Evolutionary conservation across 2,888 invertebrate genomes (phyloP).

Genomic region (Pterobdella sp.): DNA sequence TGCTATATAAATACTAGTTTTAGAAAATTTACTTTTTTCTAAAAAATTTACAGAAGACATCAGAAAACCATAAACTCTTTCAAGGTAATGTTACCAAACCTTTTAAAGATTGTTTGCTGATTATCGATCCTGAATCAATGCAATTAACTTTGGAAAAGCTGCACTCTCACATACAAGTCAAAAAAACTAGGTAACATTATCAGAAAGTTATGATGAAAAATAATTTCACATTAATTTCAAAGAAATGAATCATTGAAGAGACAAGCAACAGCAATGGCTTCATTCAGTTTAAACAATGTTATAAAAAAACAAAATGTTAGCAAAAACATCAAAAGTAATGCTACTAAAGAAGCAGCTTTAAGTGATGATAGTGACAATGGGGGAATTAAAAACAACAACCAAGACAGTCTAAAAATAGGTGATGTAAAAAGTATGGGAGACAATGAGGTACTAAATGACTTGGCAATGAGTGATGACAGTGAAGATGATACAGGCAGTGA

Average conservation of each 20-base stretch:
- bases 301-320: background rate
- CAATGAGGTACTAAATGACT: background rate
- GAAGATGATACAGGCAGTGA: conserved; percentile 1
- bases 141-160: conserved; percentile 86
- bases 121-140: conserved; percentile 83
- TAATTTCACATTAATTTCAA: background rate
- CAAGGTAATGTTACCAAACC: conserved; percentile 86
- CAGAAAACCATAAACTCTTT: conserved; percentile 71
- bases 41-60: conserved; percentile 60
- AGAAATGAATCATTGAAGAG: conserved; percentile 5
- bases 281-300: background rate
- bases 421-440: background rate
- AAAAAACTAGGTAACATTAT: conserved; percentile 46
- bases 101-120: conserved; percentile 86
- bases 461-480: conserved; percentile 8
- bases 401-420: background rate
- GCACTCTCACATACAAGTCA: conserved; percentile 66
- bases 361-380: conserved; percentile 7
- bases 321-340: conserved; percentile 5
- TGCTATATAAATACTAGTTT: background rate
- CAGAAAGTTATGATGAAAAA: background rate
- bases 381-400: background rate
- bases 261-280: background rate
- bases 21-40: background rate
- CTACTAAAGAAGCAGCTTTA: conserved; percentile 5